Base-by-base conservation (phyloP, 2,888 invertebrate species). In the Lasius fuliginosus region DNA sequence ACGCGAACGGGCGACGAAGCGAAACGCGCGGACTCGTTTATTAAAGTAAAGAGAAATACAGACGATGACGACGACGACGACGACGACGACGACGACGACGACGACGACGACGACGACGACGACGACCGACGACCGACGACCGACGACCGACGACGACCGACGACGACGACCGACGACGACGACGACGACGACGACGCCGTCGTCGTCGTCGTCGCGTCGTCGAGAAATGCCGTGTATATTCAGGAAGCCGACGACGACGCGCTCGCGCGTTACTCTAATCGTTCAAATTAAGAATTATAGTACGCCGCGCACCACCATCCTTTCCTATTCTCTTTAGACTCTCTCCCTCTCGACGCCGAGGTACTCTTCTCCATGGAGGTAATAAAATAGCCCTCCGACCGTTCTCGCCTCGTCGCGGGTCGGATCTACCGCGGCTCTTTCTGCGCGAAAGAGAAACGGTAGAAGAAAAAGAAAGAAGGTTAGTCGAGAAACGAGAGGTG, bases 251-350 rank as follows among this genome's bases (percentile, higher is more conserved):
- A 36, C 18, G 79, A 36, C 18, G 40, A n/a, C 12, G 62, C 71
- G 53, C 74, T 42, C 82, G 68, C 69, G 74, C 75, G 77, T 76
- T 64, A 76, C 69, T 84, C 86, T 90, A 90, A 90, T 90, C 90
- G 88, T 71, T 77, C 69, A 90, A 90, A 90, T 88, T 84, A 89
- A 86, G 89, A 90, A 89, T 90, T 88, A 90, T 90, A 87, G 90
- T 68, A 49, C 84, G 79, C 64, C 23, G 23, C 60, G 49, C 58
- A 71, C 83, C 79, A 30, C 85, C 88, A 89, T 88, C 88, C 85
- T 85, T 90, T 89, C 83, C 85, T 79, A 89, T 90, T 90, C 85
- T 83, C 83, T 76, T 90, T 85, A 79, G 87, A 69, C 82, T 30
- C 53, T 9, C 74, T 8, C 30, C 36, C 68, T 53, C 46, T 68